Conservation (phyloP, 2,113 vertebrate species). For the Tauraco erythrolophus region DNA sequence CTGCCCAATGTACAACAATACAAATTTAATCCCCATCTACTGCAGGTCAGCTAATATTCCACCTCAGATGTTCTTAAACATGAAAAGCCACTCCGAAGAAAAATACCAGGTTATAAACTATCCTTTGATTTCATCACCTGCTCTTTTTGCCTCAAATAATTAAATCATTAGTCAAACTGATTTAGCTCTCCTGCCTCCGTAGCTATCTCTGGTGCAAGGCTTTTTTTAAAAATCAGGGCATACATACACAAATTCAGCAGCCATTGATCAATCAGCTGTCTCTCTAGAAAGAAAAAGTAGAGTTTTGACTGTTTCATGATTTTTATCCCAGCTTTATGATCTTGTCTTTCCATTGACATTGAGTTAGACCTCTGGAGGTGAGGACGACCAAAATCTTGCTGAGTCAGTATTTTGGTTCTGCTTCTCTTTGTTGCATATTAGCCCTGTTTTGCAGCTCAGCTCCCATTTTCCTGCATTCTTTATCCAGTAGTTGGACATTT, state of each 20-base stretch:
- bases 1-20: not conserved
- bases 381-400: not conserved
- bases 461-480: not conserved
- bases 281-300: not conserved
- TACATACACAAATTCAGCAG: not conserved
- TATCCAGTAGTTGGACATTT: not conserved
- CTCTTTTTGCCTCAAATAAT: not conserved
- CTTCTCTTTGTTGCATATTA: not conserved
- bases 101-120: not conserved
- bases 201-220: not conserved
- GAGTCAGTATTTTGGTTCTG: not conserved
- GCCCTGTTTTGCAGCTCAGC: not conserved
- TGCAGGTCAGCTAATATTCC: not conserved
- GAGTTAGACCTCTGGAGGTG: not conserved
- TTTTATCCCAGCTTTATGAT: not conserved
- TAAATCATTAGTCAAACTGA: not conserved
- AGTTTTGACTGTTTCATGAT: not conserved
- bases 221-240: not conserved
- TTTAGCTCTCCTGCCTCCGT: not conserved
- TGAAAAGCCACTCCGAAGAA: not conserved
- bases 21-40: not conserved
- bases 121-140: not conserved
- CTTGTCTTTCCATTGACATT: not conserved
- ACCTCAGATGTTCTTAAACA: not conserved
- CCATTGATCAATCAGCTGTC: not conserved